Evolutionary conservation across 2,797 vertebrate species (phyloP), one percentile per base, ranked within the genome.

Genomic region (Novumbra hubbsi): DNA sequence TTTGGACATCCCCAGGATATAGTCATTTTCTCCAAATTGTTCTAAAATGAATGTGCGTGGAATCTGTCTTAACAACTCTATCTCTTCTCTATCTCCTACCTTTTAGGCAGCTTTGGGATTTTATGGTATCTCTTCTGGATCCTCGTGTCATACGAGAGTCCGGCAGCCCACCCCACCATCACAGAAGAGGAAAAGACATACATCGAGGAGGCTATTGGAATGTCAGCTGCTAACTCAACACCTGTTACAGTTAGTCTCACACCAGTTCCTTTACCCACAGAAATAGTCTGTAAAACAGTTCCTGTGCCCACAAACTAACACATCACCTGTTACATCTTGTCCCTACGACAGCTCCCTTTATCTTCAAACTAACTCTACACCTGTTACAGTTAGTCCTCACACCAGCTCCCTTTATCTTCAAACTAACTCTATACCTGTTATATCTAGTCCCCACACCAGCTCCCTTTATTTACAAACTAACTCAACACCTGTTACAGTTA

Each of bases 41-140:
- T 24, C n/a, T 55, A 21, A 55, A 55, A 55, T 0, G 52, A 19
- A 19, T 21, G n/a, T n/a, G n/a, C n/a, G 19, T 2, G 21, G n/a
- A n/a, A n/a, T n/a, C n/a, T n/a, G 57, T 34, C 73, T 73, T n/a
- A 63, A 62, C 1, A 21, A 14, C 41, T 16, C 68, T 63, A 34
- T 50, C 11, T 65, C 38, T 17, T 68, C n/a, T 48, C 15, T 24
- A 17, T n/a, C 63, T 17, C 14, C 69, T 41, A 15, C 52, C 16
- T 28, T 28, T 1, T 85, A 98, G 96, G 96, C 78, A 95, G 72
- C 73, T 97, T 98, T 81, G 96, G 96, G 32, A 71, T 97, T 73
- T 87, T 94, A 77, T 98, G 96, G 96, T 98, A 96, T 84, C 77
- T 95, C 45, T 98, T 98, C 83, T 98, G 96, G 96, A 84, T 97